Evolutionary conservation across 2,888 invertebrate genomes (phyloP).

Genomic region (Lochmaea crataegi): DNA sequence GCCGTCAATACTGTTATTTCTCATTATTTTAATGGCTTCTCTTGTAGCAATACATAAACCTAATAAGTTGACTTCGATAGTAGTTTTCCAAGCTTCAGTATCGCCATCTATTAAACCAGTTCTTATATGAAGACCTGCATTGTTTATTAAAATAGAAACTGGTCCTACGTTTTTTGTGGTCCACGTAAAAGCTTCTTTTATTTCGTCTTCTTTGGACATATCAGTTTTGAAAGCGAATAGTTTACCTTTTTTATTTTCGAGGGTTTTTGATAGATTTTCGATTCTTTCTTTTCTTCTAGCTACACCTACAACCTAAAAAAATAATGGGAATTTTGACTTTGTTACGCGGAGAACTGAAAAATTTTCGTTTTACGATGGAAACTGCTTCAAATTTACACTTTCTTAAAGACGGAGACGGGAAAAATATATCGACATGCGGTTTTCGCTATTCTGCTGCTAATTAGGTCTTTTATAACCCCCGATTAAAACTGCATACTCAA

Average conservation of each 20-base stretch:
- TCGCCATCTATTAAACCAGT: constrained; percentile 52
- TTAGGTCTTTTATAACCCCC: no score
- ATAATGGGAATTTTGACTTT: background rate
- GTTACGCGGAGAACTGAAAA: no score
- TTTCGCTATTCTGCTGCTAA: no score
- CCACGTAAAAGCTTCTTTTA: constrained; percentile 57
- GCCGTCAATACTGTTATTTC: constrained; percentile 51
- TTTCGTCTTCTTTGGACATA: constrained; percentile 57
- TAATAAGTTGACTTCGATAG: constrained; percentile 48
- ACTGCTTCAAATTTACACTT: no score
- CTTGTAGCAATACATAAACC: constrained; percentile 51
- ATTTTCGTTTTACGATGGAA: no score
- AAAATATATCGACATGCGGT: no score
- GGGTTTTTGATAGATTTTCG: constrained; percentile 43
- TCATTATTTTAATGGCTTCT: constrained; percentile 55
- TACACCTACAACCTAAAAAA: constrained; percentile 50
- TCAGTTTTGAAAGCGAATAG: constrained; percentile 59
- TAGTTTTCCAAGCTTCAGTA: constrained; percentile 46
- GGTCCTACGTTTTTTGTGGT: constrained; percentile 58
- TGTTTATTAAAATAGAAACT: constrained; percentile 61
- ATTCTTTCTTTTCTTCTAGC: constrained; percentile 49
- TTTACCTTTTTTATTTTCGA: constrained; percentile 52
- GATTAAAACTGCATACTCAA: no score
- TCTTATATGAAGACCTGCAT: constrained; percentile 56
- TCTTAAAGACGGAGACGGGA: no score